Evolutionary conservation across 2,797 vertebrate species (phyloP).

Genomic region (Phoeniculus purpureus): DNA sequence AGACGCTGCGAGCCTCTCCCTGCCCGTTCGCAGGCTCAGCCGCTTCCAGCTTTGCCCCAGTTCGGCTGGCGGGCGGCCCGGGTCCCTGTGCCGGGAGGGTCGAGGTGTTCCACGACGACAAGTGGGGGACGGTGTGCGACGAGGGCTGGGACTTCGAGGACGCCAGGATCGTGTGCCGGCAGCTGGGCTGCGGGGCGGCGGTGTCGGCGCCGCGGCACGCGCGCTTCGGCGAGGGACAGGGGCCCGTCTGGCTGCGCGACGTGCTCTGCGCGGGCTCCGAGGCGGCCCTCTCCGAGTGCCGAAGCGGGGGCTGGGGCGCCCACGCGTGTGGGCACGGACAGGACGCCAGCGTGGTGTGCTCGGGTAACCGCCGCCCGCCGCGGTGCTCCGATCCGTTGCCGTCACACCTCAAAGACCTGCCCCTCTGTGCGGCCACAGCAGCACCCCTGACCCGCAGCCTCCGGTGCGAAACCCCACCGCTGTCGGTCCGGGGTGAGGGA

Average conservation of each 20-base stretch:
- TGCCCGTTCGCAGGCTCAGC: not conserved
- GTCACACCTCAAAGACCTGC: not conserved
- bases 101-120: not conserved
- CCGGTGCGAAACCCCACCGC: not conserved
- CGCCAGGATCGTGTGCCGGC: slow-evolving; percentile 28
- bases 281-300: slow-evolving; percentile 39
- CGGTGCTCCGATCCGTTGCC: not conserved
- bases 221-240: not conserved
- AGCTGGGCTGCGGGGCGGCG: slow-evolving; percentile 10
- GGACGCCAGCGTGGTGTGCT: slow-evolving; percentile 24
- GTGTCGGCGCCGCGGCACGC: not conserved
- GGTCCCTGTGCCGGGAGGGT: slow-evolving; percentile 34
- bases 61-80: not conserved
- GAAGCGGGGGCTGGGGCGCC: not conserved
- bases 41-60: not conserved
- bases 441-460: not conserved
- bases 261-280: slow-evolving; percentile 29
- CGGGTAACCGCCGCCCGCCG: not conserved
- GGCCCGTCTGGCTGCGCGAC: slow-evolving; percentile 20
- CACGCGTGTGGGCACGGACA: slow-evolving; percentile 32
- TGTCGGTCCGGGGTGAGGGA: not conserved
- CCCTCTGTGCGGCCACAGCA: not conserved
- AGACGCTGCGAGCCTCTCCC: not conserved
- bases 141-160: slow-evolving; percentile 27
- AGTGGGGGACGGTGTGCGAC: not conserved